These are phyloP conservation scores for Asteroscopus sphinx DNA, from an alignment of 2,888 invertebrate species.

Conservation along the genomic window DNA sequence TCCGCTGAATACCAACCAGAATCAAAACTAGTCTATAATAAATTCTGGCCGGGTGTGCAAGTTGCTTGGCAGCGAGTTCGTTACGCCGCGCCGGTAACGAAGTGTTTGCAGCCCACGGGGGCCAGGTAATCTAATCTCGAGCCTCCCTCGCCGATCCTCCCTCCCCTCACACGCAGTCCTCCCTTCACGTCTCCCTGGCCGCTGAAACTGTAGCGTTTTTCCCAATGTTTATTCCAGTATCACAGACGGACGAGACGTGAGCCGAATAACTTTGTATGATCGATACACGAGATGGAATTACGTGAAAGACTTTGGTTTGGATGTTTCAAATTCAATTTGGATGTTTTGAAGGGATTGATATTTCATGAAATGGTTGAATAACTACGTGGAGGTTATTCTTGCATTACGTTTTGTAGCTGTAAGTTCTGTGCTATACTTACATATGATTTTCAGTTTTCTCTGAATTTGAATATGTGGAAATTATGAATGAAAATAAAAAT, in stretches of 20 bases:
- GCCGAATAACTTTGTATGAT: constrained; percentile 49
- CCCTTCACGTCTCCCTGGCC: constrained; percentile 29
- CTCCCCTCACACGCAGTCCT: constrained; percentile 32
- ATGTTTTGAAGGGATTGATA: constrained; percentile 33
- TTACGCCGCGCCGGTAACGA: constrained; percentile 78
- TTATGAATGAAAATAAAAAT: too few relatives aligned
- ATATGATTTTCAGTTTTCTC: too few relatives aligned
- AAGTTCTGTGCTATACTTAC: too few relatives aligned
- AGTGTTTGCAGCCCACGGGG: constrained; percentile 86
- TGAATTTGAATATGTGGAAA: too few relatives aligned
- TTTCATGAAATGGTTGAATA: constrained; percentile 2
- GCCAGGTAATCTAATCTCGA: constrained; percentile 85
- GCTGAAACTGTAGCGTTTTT: constrained; percentile 74
- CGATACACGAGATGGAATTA: constrained; percentile 54
- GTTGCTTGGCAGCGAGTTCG: constrained; percentile 64
- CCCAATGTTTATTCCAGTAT: constrained; percentile 84
- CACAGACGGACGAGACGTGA: constrained; percentile 70
- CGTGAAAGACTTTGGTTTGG: constrained; percentile 42
- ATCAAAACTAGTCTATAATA: constrained; percentile 49
- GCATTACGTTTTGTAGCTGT: background rate
- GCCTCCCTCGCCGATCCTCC: constrained; percentile 50
- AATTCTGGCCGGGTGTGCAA: constrained; percentile 48
- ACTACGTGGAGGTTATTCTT: background rate
- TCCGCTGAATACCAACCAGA: constrained; percentile 29
- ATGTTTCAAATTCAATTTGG: constrained; percentile 44